These are phyloP conservation scores for Eptesicus fuscus DNA, from an alignment of 2,113 vertebrate species.

Conservation along the genomic window DNA sequence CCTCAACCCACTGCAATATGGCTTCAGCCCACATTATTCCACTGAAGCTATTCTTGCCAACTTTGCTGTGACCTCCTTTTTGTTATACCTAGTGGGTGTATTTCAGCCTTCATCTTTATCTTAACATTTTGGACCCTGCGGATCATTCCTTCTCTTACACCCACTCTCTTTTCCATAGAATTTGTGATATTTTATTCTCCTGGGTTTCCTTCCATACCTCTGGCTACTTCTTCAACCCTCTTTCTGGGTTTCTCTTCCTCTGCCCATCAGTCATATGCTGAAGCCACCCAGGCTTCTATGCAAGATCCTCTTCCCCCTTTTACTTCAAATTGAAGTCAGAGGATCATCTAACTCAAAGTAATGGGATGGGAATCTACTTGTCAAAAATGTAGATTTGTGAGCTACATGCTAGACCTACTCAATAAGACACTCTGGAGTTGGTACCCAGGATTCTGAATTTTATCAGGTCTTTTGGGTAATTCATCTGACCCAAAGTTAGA, in stretches of 20 bases:
- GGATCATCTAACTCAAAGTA: neutral
- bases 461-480: neutral
- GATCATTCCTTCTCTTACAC: neutral
- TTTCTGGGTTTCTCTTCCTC: neutral
- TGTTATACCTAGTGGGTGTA: neutral
- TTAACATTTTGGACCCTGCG: neutral
- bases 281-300: neutral
- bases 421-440: neutral
- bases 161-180: neutral
- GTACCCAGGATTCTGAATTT: neutral
- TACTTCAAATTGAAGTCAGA: neutral
- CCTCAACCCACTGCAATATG: constrained; percentile 67
- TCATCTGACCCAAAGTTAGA: neutral
- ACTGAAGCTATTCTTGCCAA: neutral
- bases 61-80: constrained; percentile 36
- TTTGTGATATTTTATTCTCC: neutral
- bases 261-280: neutral
- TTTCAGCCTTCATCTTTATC: neutral
- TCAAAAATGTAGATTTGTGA: neutral
- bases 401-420: neutral
- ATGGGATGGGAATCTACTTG: neutral
- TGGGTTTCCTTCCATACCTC: neutral
- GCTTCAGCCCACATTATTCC: constrained; percentile 44
- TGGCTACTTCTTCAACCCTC: neutral
- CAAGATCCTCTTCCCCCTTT: neutral